These are phyloP conservation scores for Atethmia centrago DNA, from an alignment of 2,888 invertebrate genomes.

Conservation along the genomic window DNA sequence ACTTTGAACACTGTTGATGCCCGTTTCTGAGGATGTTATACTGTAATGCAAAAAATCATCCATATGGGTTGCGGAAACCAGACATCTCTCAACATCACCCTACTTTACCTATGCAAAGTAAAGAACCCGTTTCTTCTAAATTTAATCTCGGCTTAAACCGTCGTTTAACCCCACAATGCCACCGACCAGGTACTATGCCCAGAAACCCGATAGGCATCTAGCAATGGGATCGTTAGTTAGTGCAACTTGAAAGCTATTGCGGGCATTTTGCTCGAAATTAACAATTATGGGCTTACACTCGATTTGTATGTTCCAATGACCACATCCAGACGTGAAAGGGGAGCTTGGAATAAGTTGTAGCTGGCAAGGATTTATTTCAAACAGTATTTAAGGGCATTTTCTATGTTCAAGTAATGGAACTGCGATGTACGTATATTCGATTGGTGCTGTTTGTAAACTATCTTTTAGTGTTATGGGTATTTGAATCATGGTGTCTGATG, in stretches of 20 bases:
- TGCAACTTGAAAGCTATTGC: constrained; percentile 85
- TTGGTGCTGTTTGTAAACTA: constrained; percentile 49
- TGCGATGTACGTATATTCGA: constrained; percentile 48
- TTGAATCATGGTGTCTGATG: constrained; percentile 40
- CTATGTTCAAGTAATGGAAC: constrained; percentile 60
- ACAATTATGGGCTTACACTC: constrained; percentile 86
- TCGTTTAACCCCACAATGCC: constrained; percentile 51
- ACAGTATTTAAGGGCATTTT: constrained; percentile 59
- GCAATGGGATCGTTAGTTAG: constrained; percentile 89
- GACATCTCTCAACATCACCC: too few species aligned
- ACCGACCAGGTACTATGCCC: constrained; percentile 74
- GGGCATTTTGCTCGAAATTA: constrained; percentile 88
- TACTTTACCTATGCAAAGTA: too few species aligned
- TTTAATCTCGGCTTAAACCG: constrained; percentile 35
- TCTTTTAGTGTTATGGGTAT: constrained; percentile 48
- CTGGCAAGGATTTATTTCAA: constrained; percentile 62
- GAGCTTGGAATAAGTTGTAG: constrained; percentile 71
- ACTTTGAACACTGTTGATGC: not conserved
- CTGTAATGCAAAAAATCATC: too few species aligned
- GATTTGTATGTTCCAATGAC: constrained; percentile 82
- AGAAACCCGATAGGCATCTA: constrained; percentile 90
- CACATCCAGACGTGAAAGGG: constrained; percentile 69
- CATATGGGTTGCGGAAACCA: too few species aligned
- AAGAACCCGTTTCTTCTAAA: not conserved
- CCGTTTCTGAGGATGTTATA: too few species aligned